phyloP scores from a whole-genome alignment of 2,888 invertebrate genomes.

The Noctua comes region DNA sequence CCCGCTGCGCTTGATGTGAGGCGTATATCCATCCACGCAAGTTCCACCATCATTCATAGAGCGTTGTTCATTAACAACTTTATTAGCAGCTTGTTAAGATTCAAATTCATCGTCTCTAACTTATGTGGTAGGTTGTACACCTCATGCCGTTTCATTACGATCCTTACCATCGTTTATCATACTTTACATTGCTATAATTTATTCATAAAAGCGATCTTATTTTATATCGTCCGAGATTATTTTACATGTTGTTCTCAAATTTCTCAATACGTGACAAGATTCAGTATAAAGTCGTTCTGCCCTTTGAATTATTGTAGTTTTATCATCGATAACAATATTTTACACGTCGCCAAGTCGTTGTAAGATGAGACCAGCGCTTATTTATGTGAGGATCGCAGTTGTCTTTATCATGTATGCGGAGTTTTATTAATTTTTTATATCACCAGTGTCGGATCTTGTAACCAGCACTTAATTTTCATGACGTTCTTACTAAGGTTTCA shows the following conservation, averaged over 20 bases:
- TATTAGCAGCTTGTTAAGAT: slow-evolving; percentile 68
- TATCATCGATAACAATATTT: slow-evolving; percentile 88
- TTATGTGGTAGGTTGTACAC: slow-evolving; percentile 78
- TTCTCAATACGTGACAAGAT: slow-evolving; percentile 87
- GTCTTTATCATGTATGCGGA: slow-evolving; percentile 76
- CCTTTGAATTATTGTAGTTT: slow-evolving; percentile 83
- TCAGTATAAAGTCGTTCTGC: slow-evolving; percentile 80
- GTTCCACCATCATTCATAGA: slow-evolving; percentile 74
- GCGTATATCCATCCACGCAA: slow-evolving; percentile 81
- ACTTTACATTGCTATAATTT: slow-evolving; percentile 89
- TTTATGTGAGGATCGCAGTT: slow-evolving; percentile 79
- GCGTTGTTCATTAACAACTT: slow-evolving; percentile 71
- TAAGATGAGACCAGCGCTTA: slow-evolving; percentile 80
- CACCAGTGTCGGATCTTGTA: slow-evolving; percentile 70
- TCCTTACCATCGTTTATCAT: slow-evolving; percentile 89
- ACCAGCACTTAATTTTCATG: slow-evolving; percentile 73
- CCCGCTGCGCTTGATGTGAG: slow-evolving; percentile 89
- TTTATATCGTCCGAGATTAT: slow-evolving; percentile 85
- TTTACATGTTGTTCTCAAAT: slow-evolving; percentile 87
- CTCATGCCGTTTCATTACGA: slow-evolving; percentile 87
- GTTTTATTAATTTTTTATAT: slow-evolving; percentile 73
- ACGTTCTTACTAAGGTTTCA: slow-evolving; percentile 62
- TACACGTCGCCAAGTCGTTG: slow-evolving; percentile 86
- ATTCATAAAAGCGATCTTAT: slow-evolving; percentile 86
- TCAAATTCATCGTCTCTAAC: slow-evolving; percentile 65